Percentiles rank a stretch among this genome's conserved stretches.
These are phyloP conservation scores for Sebastiscus tertius DNA, from an alignment of 2,797 vertebrate species.

Conservation along the genomic window DNA sequence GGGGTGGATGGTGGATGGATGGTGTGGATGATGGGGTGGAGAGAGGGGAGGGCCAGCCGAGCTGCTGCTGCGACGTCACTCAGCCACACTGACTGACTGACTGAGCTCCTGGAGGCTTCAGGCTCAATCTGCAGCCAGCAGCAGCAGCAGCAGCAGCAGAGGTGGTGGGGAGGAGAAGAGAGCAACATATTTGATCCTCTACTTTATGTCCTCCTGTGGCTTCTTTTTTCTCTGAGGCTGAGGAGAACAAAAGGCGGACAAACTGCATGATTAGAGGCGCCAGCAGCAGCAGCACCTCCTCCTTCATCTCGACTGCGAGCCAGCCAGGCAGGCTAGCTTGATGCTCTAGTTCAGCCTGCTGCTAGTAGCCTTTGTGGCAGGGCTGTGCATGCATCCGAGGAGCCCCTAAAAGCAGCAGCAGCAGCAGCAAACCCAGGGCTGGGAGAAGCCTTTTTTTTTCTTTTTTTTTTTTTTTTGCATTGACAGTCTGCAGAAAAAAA, in stretches of 20 bases:
- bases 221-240: conserved; percentile 38
- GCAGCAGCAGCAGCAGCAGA: conserved; percentile 65
- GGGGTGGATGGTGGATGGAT: not conserved
- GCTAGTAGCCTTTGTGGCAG: conserved; percentile 76
- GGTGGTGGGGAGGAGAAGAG: conserved; percentile 32
- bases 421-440: conserved; percentile 59
- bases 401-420: conserved; percentile 45
- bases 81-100: conserved; percentile 43
- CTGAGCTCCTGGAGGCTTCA: conserved; percentile 63
- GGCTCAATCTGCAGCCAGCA: conserved; percentile 79
- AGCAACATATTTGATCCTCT: conserved; percentile 43
- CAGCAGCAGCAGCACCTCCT: conserved; percentile 7
- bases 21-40: conserved; percentile 2
- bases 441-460: conserved; percentile 64
- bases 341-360: conserved; percentile 70
- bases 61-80: conserved; percentile 75
- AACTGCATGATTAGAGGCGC: conserved; percentile 55
- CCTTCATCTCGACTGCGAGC: conserved; percentile 54
- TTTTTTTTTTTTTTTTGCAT: not conserved
- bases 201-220: conserved; percentile 50
- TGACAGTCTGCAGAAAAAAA: conserved; percentile 49
- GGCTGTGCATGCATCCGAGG: conserved; percentile 72
- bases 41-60: conserved; percentile 51
- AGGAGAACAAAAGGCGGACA: conserved; percentile 68
- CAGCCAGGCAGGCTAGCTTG: conserved; percentile 62